These are phyloP conservation scores for Sphinx pinastri DNA, from an alignment of 2,888 invertebrate species.

Conservation along the genomic window DNA sequence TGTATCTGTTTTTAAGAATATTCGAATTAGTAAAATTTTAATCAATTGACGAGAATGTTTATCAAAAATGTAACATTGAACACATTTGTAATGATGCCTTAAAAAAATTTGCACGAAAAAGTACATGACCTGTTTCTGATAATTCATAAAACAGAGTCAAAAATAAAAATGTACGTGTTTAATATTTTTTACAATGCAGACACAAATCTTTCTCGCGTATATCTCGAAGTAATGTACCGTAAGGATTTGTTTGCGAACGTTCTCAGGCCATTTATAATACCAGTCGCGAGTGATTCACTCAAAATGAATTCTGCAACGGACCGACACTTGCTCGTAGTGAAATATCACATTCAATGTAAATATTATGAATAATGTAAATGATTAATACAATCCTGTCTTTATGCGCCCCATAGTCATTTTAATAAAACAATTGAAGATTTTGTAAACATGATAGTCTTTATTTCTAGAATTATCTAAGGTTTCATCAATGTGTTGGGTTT, in stretches of 20 bases:
- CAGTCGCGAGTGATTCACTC: slow-evolving; percentile 17
- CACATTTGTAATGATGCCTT: too few species aligned
- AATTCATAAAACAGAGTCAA: background rate
- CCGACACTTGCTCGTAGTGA: slow-evolving; percentile 3
- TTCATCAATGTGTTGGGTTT: background rate
- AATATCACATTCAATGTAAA: slow-evolving; percentile 22
- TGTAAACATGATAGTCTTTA: background rate
- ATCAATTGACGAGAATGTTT: too few species aligned
- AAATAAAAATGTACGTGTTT: background rate
- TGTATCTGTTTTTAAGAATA: too few species aligned
- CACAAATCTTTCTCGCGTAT: background rate
- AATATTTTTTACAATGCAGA: background rate
- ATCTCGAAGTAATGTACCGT: slow-evolving; percentile 9
- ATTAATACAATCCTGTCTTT: slow-evolving; percentile 8
- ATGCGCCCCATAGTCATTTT: background rate
- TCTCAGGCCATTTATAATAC: slow-evolving; percentile 9
- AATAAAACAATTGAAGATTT: background rate
- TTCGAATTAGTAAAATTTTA: too few species aligned
- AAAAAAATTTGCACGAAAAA: too few species aligned
- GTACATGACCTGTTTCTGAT: too few species aligned
- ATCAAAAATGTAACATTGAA: too few species aligned
- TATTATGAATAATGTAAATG: slow-evolving; percentile 17
- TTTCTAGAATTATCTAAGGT: slow-evolving; percentile 7
- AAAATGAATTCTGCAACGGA: slow-evolving; percentile 14
- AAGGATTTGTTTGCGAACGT: slow-evolving; percentile 18